These are phyloP conservation scores for Vespertilio murinus DNA, from an alignment of 2,797 vertebrate genomes.

Conservation along the genomic window DNA sequence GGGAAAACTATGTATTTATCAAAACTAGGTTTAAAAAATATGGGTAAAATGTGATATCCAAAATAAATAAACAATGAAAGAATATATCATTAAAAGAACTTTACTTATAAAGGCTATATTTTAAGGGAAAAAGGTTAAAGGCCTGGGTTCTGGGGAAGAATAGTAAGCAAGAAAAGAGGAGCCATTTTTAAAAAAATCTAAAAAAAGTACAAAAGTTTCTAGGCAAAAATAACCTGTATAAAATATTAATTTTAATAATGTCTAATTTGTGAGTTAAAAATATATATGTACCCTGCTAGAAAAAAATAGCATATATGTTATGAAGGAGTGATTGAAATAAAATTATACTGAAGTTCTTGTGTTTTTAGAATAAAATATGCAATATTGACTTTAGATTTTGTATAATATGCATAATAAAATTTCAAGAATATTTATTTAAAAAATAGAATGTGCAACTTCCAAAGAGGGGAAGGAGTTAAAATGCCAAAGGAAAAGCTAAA, in stretches of 20 bases:
- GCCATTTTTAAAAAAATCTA: not conserved
- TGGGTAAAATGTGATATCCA: not conserved
- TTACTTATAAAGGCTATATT: not conserved
- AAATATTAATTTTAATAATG: constrained; percentile 16
- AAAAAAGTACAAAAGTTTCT: not conserved
- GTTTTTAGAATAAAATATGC: not conserved
- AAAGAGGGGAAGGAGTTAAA: not conserved
- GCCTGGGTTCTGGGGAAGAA: not conserved
- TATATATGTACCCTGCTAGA: not conserved
- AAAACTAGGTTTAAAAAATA: constrained; percentile 33
- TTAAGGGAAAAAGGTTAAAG: not conserved
- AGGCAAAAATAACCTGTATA: not conserved
- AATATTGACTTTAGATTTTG: not conserved
- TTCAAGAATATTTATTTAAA: not conserved
- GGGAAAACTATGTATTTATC: not conserved
- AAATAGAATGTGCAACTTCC: not conserved
- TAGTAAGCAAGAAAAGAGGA: not conserved
- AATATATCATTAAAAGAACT: not conserved
- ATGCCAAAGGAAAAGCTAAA: not conserved
- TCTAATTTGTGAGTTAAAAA: not conserved
- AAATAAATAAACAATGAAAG: constrained; percentile 8
- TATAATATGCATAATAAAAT: not conserved
- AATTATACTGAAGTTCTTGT: not conserved
- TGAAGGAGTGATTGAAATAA: not conserved
- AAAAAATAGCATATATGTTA: not conserved